A percentile compares a stretch with the other conserved stretches of the same genome.
Conservation (phyloP, 1,140 invertebrate genomes). For the Eufriesea mexicana region DNA sequence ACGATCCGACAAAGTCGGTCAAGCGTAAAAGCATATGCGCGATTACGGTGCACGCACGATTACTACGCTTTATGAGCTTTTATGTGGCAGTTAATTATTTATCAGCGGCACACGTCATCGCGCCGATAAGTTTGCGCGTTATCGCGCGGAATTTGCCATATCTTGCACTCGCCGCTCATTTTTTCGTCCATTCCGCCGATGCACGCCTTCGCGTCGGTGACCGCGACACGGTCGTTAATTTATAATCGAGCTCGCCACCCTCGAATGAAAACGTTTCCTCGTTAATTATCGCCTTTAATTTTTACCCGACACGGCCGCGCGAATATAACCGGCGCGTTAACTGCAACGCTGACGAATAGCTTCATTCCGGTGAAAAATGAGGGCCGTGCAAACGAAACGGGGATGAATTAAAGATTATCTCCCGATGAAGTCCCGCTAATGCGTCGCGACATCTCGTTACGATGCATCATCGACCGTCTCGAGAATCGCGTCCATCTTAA, state of each 20-base stretch:
- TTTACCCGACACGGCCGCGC: neutral
- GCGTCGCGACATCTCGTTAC: no score
- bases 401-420: constrained; percentile 26
- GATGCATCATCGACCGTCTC: neutral
- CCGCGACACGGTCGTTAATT: constrained; percentile 10
- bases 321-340: neutral
- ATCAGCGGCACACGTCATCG: constrained; percentile 25
- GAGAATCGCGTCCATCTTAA: neutral
- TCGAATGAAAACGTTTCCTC: constrained; percentile 27
- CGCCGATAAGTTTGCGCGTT: constrained; percentile 21
- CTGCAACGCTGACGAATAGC: neutral
- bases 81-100: constrained; percentile 46
- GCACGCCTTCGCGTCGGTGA: neutral
- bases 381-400: neutral
- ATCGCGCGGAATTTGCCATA: constrained; percentile 39
- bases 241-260: constrained; percentile 11
- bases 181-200: constrained; percentile 2
- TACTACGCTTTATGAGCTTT: constrained; percentile 39
- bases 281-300: constrained; percentile 21
- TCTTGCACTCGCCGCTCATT: constrained; percentile 24
- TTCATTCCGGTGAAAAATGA: neutral
- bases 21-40: constrained; percentile 42
- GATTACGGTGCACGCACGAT: constrained; percentile 33
- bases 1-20: constrained; percentile 22
- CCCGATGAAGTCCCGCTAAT: neutral